Percentiles rank a stretch among this genome's conserved stretches.
These are phyloP conservation scores for Sesia apiformis DNA, from an alignment of 2,888 invertebrate genomes.

Conservation along the genomic window DNA sequence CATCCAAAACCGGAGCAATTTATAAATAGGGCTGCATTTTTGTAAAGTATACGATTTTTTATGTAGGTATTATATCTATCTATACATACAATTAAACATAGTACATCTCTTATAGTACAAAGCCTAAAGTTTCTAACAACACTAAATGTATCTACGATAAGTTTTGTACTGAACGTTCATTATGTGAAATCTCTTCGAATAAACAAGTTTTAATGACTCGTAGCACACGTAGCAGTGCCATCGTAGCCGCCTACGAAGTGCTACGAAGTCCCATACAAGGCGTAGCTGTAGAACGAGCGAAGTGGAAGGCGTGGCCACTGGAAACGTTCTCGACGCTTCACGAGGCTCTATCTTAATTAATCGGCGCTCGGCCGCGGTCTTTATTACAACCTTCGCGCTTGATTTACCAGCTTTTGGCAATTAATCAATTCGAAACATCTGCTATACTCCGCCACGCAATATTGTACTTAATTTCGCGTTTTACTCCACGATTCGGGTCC, in stretches of 20 bases:
- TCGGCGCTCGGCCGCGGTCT: slow-evolving; percentile 42
- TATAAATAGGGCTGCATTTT: too few relatives aligned
- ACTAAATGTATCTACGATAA: too few relatives aligned
- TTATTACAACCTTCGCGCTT: slow-evolving; percentile 56
- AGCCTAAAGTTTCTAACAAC: too few relatives aligned
- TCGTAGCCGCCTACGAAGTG: background rate
- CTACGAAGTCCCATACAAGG: background rate
- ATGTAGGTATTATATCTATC: too few relatives aligned
- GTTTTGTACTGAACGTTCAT: too few relatives aligned
- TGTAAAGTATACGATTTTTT: too few relatives aligned
- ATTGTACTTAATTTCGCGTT: too few relatives aligned
- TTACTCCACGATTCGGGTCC: too few relatives aligned
- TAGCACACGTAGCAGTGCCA: background rate
- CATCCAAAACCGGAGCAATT: too few relatives aligned
- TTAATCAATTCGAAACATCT: slow-evolving; percentile 47
- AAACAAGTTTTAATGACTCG: background rate
- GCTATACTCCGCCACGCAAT: background rate
- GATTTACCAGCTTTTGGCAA: slow-evolving; percentile 47
- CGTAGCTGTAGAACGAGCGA: slow-evolving; percentile 13
- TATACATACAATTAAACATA: too few relatives aligned
- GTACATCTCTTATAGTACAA: too few relatives aligned
- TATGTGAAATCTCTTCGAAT: too few relatives aligned
- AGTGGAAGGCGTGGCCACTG: slow-evolving; percentile 27
- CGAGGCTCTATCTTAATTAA: slow-evolving; percentile 54
- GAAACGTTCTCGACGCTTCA: slow-evolving; percentile 32